A percentile compares a stretch with the other conserved stretches of the same genome.
These are phyloP conservation scores for Pristionchus maxplancki DNA, from an alignment of 2,888 invertebrate species.

Conservation along the genomic window DNA sequence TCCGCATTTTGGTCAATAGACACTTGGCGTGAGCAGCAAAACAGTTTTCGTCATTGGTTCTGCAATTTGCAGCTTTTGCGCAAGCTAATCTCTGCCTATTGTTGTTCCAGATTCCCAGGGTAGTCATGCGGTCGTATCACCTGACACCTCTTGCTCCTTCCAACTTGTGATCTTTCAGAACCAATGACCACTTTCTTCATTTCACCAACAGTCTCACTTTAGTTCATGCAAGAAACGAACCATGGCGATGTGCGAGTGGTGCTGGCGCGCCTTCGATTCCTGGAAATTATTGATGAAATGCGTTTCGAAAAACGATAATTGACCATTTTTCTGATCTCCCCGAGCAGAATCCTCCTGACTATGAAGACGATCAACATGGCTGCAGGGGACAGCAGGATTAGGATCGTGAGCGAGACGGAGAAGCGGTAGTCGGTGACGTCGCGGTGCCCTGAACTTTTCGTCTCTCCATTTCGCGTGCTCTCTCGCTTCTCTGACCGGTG, in stretches of 20 bases:
- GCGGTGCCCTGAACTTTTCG: not conserved
- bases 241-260: not conserved
- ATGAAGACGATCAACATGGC: not conserved
- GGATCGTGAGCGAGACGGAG: not conserved
- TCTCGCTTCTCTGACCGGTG: not conserved
- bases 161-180: no score
- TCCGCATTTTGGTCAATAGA: no score
- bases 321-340: not conserved
- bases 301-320: not conserved
- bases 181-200: no score
- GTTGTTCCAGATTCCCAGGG: no score
- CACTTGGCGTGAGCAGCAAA: no score
- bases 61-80: no score
- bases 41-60: no score
- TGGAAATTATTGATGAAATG: not conserved
- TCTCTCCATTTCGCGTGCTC: no score
- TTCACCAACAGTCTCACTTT: no score
- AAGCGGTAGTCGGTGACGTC: not conserved
- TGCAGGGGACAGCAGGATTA: not conserved
- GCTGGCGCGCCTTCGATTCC: not conserved
- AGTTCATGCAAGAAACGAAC: not conserved
- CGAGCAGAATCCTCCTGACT: not conserved
- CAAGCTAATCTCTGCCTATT: no score
- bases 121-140: no score
- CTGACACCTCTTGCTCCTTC: no score